Conservation (phyloP, 2,113 vertebrate genomes). For the Indicator maculatus region DNA sequence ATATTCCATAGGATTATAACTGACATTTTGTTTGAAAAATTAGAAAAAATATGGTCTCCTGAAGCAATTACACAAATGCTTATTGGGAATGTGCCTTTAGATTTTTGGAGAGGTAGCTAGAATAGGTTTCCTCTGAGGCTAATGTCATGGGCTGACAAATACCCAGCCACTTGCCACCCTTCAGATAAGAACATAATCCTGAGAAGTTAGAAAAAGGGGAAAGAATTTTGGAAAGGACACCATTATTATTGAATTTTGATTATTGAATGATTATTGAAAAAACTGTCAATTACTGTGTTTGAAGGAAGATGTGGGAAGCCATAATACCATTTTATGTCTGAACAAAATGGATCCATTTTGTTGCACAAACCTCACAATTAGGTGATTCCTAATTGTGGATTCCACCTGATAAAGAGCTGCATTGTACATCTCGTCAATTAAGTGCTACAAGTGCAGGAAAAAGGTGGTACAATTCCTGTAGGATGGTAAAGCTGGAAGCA, state of each 20-base stretch:
- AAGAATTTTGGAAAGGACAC: not conserved
- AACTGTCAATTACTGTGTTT: not conserved
- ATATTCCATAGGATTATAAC: not conserved
- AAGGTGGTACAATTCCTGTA: not conserved
- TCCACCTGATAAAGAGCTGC: not conserved
- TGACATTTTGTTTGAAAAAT: conserved; percentile 28
- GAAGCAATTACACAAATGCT: not conserved
- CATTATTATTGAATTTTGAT: too few species aligned
- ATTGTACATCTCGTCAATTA: not conserved
- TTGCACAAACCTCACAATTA: not conserved
- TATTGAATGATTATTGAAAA: not conserved
- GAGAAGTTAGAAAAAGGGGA: not conserved
- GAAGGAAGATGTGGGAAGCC: not conserved
- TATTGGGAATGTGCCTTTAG: not conserved
- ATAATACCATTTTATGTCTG: not conserved
- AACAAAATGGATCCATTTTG: not conserved
- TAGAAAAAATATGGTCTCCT: not conserved
- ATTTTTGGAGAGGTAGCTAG: not conserved
- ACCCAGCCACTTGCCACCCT: not conserved
- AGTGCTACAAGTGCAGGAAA: conserved; percentile 31
- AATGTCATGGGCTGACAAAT: not conserved
- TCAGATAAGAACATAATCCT: not conserved
- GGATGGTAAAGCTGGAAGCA: not conserved
- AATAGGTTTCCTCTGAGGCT: not conserved
- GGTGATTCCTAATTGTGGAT: too few species aligned